Evolutionary conservation across 37 sponge, comb jelly and placozoan genomes (phyloP).

Genomic region (Amphimedon queenslandica): DNA sequence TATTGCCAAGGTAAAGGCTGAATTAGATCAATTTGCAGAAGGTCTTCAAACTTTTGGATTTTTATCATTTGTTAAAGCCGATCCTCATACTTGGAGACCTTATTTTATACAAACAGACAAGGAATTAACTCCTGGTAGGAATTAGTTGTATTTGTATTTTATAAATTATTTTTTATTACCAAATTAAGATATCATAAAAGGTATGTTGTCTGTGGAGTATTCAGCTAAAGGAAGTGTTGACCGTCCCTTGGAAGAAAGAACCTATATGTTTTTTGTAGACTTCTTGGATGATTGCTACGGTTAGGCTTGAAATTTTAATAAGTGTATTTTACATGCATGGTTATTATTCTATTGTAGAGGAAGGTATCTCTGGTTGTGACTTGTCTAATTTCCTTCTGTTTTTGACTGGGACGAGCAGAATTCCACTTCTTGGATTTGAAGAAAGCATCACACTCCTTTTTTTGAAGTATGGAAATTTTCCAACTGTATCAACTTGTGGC

Average conservation of each 20-base stretch:
- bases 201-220: background rate
- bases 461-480: background rate
- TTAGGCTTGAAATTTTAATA: background rate
- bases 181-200: constrained; percentile 2
- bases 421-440: background rate
- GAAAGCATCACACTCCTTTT: background rate
- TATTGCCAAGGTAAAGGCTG: constrained; percentile 14
- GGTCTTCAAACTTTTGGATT: constrained; percentile 15
- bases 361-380: background rate
- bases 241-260: constrained; percentile 1
- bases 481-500: constrained; percentile 10
- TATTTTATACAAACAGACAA: constrained; percentile 1
- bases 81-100: constrained; percentile 2
- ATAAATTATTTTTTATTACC: background rate
- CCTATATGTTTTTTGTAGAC: constrained; percentile 14
- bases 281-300: constrained; percentile 29
- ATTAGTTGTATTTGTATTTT: background rate
- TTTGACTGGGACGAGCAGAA: background rate
- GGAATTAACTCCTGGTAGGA: constrained; percentile 4
- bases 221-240: background rate
- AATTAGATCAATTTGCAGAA: constrained; percentile 15
- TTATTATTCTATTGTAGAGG: background rate
- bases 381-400: background rate
- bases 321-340: background rate
- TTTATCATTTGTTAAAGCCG: background rate